Evolutionary conservation across 64 coral and sea anemone genomes (phyloP).

Genomic region (Porites australiensis): DNA sequence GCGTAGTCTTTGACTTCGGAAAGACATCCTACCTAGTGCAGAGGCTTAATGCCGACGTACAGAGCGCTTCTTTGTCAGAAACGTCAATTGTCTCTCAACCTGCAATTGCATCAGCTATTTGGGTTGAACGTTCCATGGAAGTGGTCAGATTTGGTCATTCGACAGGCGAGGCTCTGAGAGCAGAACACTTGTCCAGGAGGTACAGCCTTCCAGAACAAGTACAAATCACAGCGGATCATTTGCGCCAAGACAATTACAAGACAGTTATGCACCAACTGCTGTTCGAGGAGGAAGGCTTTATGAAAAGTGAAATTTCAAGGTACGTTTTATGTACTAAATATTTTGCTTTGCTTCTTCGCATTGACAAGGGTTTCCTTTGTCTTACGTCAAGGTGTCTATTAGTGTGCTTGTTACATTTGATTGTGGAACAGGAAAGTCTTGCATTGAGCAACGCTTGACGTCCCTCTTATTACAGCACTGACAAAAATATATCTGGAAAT

Average conservation of each 20-base stretch:
- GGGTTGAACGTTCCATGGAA: conserved; percentile 26
- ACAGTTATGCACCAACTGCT: conserved; percentile 78
- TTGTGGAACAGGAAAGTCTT: no score
- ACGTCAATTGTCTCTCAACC: neutral
- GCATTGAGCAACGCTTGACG: no score
- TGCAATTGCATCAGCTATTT: neutral
- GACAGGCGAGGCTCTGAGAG: conserved; percentile 8
- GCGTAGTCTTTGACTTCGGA: conserved; percentile 85
- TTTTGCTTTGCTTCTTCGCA: no score
- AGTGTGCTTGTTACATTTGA: no score
- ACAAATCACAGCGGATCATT: neutral
- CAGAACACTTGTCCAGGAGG: conserved; percentile 14
- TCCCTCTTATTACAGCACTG: no score
- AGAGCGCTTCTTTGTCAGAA: neutral
- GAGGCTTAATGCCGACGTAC: conserved; percentile 75
- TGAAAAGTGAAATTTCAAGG: conserved; percentile 75
- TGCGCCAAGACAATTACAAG: conserved; percentile 56
- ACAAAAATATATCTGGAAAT: no score
- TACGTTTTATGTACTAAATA: neutral
- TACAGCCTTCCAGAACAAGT: neutral
- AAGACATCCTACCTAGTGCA: conserved; percentile 48
- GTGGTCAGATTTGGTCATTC: conserved; percentile 11
- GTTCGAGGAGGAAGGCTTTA: conserved; percentile 80
- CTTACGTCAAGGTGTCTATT: no score
- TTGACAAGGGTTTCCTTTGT: no score